Evolutionary conservation across 2,113 vertebrate species (phyloP).

Genomic region (Thinocorus orbignyianus): DNA sequence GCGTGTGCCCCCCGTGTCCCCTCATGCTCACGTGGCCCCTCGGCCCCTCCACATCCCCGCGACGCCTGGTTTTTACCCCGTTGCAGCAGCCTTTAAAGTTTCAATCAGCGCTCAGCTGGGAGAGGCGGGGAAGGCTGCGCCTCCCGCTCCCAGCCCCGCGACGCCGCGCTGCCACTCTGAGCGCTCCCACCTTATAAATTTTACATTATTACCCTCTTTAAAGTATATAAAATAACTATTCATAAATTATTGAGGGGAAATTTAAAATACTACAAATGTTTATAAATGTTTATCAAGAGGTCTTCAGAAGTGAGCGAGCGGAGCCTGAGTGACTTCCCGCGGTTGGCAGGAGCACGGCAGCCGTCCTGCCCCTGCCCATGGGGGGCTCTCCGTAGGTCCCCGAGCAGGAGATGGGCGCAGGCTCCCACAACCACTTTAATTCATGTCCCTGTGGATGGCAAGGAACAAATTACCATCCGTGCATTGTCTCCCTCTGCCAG

Average conservation of each 20-base stretch:
- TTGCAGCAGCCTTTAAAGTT: conserved; percentile 57
- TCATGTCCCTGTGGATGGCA: not conserved
- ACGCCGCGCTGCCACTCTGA: conserved; percentile 58
- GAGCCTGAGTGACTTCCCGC: conserved; percentile 35
- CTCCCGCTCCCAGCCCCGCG: conserved; percentile 45
- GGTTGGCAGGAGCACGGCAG: conserved; percentile 26
- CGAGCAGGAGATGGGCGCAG: fast-evolving
- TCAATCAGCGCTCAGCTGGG: conserved; percentile 46
- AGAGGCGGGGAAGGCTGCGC: conserved; percentile 18
- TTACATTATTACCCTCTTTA: conserved; percentile 74
- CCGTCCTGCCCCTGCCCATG: not conserved
- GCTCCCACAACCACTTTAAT: not conserved
- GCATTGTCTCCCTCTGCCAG: not conserved
- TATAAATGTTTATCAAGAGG: conserved; percentile 78
- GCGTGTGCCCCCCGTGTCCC: fast-evolving
- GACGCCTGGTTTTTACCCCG: not conserved
- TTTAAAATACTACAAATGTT: conserved; percentile 78
- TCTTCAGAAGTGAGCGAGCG: conserved; percentile 58
- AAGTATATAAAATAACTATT: conserved; percentile 76
- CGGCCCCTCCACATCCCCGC: not conserved
- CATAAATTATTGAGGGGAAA: conserved; percentile 74
- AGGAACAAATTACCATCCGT: not conserved
- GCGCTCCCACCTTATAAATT: conserved; percentile 71
- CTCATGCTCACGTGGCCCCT: not conserved
- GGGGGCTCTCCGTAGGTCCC: not conserved